Evolutionary conservation across 2,797 vertebrate species (phyloP), one percentile per base, ranked within the genome.

Genomic region (Halcyon leucocephala): DNA sequence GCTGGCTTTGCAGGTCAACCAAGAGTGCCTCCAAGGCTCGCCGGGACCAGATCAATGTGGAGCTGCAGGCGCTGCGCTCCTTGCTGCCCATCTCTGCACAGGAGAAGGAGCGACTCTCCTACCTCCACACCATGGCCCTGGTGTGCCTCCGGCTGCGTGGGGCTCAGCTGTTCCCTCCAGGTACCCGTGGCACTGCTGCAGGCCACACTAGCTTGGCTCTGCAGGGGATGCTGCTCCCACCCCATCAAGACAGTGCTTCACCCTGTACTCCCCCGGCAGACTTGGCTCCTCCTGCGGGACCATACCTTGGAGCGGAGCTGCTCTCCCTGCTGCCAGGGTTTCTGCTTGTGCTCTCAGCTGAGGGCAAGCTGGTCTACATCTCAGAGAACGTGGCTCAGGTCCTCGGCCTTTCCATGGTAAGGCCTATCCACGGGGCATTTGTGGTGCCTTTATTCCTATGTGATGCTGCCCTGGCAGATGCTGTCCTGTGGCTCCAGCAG

Each of bases 1-100:
- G 6, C 10, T 86, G 94, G 91, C 97, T 71, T 97, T 96, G 94
- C 98, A 99, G 99, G 97, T 99, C 99, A 64, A 99, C 99, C 57
- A 99, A 99, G 96, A 98, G 98, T 13, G 99, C 99, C 3, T 99
- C 99, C 39, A 99, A 99, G 97, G 98, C 98, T 42, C 97, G 99
- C 1, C 97, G 99, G 42, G 99, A 99, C 96, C 98, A 98, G 92
- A 99, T 99, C 96, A 99, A 99, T 3, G 84, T 49, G 1, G 99
- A 99, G 97, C 98, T 99, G 97, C 98, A 98, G 95, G 98, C 94
- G 1, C 97, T 99, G 98, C 98, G 98, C 5, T 92, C 98, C 17
- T 98, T 99, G 87, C 82, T 99, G 81, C 99, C 99, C 91, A 97
- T 99, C 89, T 84, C 91, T 0, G 54, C 81, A 0, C 97, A 95